Conservation (phyloP, 2,888 invertebrate genomes). For the Helleia helle region DNA sequence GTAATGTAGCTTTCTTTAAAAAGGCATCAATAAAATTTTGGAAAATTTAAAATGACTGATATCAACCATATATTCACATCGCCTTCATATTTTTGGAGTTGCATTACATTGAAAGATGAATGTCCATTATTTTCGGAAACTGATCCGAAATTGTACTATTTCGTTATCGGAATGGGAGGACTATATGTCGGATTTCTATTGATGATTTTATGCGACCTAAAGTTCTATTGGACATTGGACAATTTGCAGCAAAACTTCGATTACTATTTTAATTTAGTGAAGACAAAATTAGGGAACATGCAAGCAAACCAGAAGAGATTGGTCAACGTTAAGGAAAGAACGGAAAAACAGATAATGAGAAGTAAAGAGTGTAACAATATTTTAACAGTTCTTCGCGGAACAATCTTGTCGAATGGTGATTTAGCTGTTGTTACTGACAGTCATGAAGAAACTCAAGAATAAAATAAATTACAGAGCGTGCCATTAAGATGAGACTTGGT, state of each 20-base stretch:
- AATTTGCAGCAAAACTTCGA: constrained; percentile 39
- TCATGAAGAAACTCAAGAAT: no score
- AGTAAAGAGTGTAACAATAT: constrained; percentile 34
- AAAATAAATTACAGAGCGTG: no score
- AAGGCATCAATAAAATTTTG: constrained; percentile 20
- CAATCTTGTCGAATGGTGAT: constrained; percentile 10
- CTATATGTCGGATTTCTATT: constrained; percentile 42
- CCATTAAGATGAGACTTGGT: no score
- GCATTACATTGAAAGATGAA: constrained; percentile 40
- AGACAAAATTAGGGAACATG: constrained; percentile 39
- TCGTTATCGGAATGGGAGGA: constrained; percentile 33
- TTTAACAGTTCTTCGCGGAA: constrained; percentile 34
- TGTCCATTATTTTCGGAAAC: constrained; percentile 40
- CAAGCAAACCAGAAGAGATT: constrained; percentile 40
- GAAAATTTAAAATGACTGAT: constrained; percentile 8
- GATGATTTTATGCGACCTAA: constrained; percentile 39
- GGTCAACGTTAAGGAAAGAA: constrained; percentile 38
- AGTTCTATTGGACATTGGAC: constrained; percentile 48
- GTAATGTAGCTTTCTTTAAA: constrained; percentile 9
- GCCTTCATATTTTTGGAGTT: constrained; percentile 52
- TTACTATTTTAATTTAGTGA: constrained; percentile 38
- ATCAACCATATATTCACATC: constrained; percentile 11
- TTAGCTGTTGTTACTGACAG: not conserved
- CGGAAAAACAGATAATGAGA: constrained; percentile 39
- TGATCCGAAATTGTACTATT: constrained; percentile 46